Evolutionary conservation across 2,113 vertebrate species (phyloP), one percentile per base, ranked within the genome.

Genomic region (Petroica traversi): DNA sequence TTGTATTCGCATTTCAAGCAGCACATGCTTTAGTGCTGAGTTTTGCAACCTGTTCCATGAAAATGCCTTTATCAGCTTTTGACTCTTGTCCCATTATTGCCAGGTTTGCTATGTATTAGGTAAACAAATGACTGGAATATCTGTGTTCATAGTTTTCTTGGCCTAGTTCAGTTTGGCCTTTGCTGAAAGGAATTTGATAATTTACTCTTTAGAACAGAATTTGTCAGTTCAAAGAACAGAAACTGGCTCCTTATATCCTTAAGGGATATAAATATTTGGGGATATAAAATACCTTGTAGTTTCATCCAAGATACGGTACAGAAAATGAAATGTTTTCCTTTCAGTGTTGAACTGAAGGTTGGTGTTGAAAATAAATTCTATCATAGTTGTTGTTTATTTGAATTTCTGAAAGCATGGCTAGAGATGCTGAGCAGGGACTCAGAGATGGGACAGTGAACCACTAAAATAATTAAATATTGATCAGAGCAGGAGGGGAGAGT

Each of bases 21-120:
- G 4, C 8, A 4, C 0, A 0, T 18, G 3, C 14, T 57, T 81
- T 83, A 41, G n/a, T 6, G 2, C 19, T 19, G 28, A 63, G 26
- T 31, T 9, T 64, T 62, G 40, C 49, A 48, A 25, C n/a, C 20
- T 46, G 26, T 68, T 5, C 61, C 18, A n/a, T 46, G 49, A 23
- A 71, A 85, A 75, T 40, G 41, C 41, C n/a, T 76, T 76, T 55
- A 45, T 73, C 16, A 43, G 41, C n/a, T 31, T 67, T 73, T 77
- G 26, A 52, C 33, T 69, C 25, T 49, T 38, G 23, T 57, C 31
- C 16, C 3, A 2, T 74, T 89, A 91, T 79, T 49, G 19, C 11
- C 31, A 55, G 40, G 43, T 75, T 85, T 66, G 24, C 16, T 29
- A 9, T 63, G 11, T 58, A 14, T 89, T 63, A 52, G 43, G 11